Evolutionary conservation across 2,888 invertebrate species (phyloP), one percentile per base, ranked within the genome.

Genomic region (Carpatolechia fugitivella): DNA sequence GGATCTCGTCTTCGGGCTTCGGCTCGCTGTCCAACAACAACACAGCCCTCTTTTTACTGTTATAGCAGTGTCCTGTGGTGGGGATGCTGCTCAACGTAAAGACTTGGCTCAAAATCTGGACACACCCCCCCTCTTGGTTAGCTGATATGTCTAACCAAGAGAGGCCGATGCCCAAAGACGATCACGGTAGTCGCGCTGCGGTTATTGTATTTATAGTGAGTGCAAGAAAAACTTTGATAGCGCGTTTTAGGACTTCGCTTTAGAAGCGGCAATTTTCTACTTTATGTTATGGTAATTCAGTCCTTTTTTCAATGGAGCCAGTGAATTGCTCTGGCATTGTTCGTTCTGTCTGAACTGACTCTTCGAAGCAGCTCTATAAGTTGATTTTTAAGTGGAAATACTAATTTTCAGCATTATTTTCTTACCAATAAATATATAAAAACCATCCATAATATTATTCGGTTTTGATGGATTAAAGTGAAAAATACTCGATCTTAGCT

Each of bases 1-100:
- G 44, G 44, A 20, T 44, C 44, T 44, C 44, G 44, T 44, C 44
- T 44, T n/a, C 24, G 24, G 44, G 44, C 44, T 44, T 44, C 44
- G 44, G 44, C 44, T 44, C n/a, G 40, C 16, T 24, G 24, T 29
- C 44, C 24, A 20, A 44, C 24, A n/a, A n/a, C 24, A 44, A 24
- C 20, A 16, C 41, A 4, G 10, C 13, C 18, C 8, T 20, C 18
- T 6, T 36, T n/a, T 14, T 41, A 41, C 41, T 10, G 11, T 3
- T 10, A 11, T n/a, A 44, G 44, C 29, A 44, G 44, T 20, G 4
- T 13, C 44, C 44, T 44, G 44, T 44, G 44, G 44, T 44, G 44
- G 44, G 44, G 44, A 10, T 44, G 10, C 44, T 44, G 44, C 44
- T 24, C 7, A 11, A 8, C 29, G 44, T 44, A 29, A 16, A 18